Evolutionary conservation across 2,888 invertebrate genomes (phyloP), one percentile per base, ranked within the genome.

Genomic region (Choreutis nemorana): DNA sequence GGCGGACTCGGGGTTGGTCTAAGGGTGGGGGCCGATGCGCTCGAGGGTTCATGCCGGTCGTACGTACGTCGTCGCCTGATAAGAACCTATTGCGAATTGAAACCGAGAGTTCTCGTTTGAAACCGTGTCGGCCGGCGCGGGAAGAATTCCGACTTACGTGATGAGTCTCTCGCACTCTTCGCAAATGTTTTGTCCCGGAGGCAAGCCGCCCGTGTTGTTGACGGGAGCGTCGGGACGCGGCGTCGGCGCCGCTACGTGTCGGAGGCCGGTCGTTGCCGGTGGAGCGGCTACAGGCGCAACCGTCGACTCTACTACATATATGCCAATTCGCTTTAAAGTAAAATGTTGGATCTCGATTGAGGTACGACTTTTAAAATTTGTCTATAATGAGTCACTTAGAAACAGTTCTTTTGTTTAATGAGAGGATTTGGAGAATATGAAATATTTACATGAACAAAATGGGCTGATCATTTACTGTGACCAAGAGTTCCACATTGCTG

Each of bases 91-190:
- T 21, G n/a, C n/a, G 6, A 9, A 5, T 21, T 10, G n/a, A 21
- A 21, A 21, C 22, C 13, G 21, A 10, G n/a, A n/a, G 9, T 7
- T 24, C 12, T n/a, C 68, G 73, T 82, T 80, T 64, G 80, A 79
- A 59, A 85, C 84, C 65, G 86, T 85, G 70, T 85, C 81, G 55
- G 84, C 83, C 72, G 83, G 82, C 71, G 45, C 82, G 80, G 48
- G 71, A 73, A 53, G 82, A 78, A n/a, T n/a, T 26, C 59, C 84
- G 83, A 90, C 95, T 94, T 90, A 97, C 97, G 94, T 92, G 81
- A 97, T 96, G 60, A 96, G 88, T 59, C 96, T 88, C 73, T 96
- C 96, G 83, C 98, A 98, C 63, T 95, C 95, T 48, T 91, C 91
- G 83, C 98, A 98, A 75, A 94, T 90, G 81, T 94, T 94, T 81